Evolutionary conservation across 2,888 invertebrate species (phyloP), one percentile per base, ranked within the genome.

Genomic region (Empis stercorea): DNA sequence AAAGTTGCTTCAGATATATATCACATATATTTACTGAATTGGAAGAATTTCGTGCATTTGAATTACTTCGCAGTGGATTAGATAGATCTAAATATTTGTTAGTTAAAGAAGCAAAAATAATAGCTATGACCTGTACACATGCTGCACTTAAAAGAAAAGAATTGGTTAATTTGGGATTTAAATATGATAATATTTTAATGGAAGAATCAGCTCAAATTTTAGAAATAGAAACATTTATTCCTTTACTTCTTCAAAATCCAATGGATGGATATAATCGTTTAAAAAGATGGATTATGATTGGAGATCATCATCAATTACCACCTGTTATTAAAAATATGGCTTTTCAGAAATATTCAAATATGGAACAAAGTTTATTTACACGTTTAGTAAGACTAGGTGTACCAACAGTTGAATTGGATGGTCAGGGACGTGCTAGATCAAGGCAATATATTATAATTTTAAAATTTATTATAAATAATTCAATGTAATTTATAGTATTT

Each of bases 311-410:
- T 71, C 99, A 99, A 70, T 73, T 99, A 56, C 99, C 99, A 0
- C 99, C 99, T 0, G 96, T 99, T 11, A 96, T 99, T 42, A 99
- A 99, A 72, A 99, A 99, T 69, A 96, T 97, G 91, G 97, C 99
- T 9, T 99, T 99, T 73, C 97, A 99, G 70, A 99, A 99, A 66
- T 99, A 94, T 71, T 95, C 93, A 46, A 99, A 99, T 63, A 97
- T 99, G 97, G 99, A 99, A 62, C 99, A 99, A 72, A 94, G 94
- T 46, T 74, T 99, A 38, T 99, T 99, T 68, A 94, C 97, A 0
- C 76, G 99, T 54, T 82, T 99, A 65, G 96, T 99, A 13, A 75
- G 96, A 9, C 75, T 99, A 1, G 96, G 96, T 0, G 95, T 99
- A 2, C 97, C 99, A 0, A 94, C 95, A 1, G 89, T 99, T 1